phyloP scores from a whole-genome alignment of 2,113 vertebrate genomes.

The Setophaga coronata region DNA sequence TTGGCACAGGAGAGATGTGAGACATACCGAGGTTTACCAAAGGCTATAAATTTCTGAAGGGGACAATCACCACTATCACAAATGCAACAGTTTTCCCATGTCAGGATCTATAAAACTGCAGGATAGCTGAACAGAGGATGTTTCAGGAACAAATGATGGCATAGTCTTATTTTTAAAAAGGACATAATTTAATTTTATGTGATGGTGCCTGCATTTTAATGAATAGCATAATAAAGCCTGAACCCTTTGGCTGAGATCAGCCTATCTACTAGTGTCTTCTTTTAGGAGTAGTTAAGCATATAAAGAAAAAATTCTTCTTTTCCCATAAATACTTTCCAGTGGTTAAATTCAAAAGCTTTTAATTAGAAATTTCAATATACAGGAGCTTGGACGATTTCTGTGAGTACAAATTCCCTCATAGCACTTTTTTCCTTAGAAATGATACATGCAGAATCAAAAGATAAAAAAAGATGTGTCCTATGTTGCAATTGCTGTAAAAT shows the following conservation, averaged over 20 bases:
- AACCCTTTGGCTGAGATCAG: background rate
- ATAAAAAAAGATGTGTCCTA: background rate
- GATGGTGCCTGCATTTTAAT: background rate
- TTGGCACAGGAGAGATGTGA: background rate
- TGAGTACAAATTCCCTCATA: background rate
- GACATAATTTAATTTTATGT: slow-evolving; percentile 24
- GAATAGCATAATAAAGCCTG: background rate
- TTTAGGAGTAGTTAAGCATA: background rate
- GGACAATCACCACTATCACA: background rate
- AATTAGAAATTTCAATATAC: background rate
- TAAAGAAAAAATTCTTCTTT: slow-evolving; percentile 6
- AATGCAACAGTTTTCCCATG: background rate
- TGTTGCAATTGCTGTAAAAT: background rate
- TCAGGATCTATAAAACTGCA: slow-evolving; percentile 8
- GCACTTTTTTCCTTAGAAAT: background rate
- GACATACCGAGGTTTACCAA: background rate
- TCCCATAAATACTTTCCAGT: background rate
- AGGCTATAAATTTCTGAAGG: background rate
- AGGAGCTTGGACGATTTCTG: background rate
- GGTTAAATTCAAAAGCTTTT: background rate
- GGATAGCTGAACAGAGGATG: background rate
- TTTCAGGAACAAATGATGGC: background rate
- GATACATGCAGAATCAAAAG: background rate
- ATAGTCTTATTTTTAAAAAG: background rate
- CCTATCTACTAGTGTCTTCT: background rate